Base-by-base conservation (phyloP, 53 echinoderm and acorn worm species). In the Temnopleurus reevesii region DNA sequence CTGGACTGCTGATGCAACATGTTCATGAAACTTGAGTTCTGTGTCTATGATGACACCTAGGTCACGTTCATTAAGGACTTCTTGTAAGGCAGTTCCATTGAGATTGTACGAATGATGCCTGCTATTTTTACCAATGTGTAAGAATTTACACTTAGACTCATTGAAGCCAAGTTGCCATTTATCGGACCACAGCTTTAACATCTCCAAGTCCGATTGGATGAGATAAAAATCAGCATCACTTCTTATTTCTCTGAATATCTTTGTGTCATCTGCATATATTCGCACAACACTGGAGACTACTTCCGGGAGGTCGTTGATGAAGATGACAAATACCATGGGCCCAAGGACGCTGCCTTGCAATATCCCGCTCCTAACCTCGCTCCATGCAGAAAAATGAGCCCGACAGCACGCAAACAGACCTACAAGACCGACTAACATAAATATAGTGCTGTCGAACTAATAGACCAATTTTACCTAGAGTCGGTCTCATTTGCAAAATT, bases 361-460 rank as follows among this genome's bases (percentile, higher is more conserved):
- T 4, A 80, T 80, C 8, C 53, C 53, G 12, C 80, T 80, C 49
- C 28, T 28, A 1, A 80, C 80, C 24, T n/a, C 49, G 8, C 47
- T 46, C 80, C 80, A 77, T 46, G 45, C 9, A 3, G 79, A 77
- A n/a, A n/a, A n/a, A n/a, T n/a, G n/a, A n/a, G n/a, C n/a, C n/a
- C n/a, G n/a, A n/a, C n/a, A n/a, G n/a, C n/a, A n/a, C n/a, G n/a
- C n/a, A n/a, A n/a, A n/a, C n/a, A n/a, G n/a, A n/a, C n/a, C n/a
- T n/a, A n/a, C n/a, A n/a, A n/a, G n/a, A n/a, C n/a, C n/a, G n/a
- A n/a, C n/a, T n/a, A n/a, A n/a, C n/a, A n/a, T n/a, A n/a, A n/a
- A n/a, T n/a, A n/a, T n/a, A n/a, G n/a, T n/a, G n/a, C n/a, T n/a
- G n/a, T n/a, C n/a, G n/a, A n/a, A n/a, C n/a, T n/a, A n/a, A n/a